Evolutionary conservation across 2,888 invertebrate genomes (phyloP), one percentile per base, ranked within the genome.

Genomic region (Epirrita christyi): DNA sequence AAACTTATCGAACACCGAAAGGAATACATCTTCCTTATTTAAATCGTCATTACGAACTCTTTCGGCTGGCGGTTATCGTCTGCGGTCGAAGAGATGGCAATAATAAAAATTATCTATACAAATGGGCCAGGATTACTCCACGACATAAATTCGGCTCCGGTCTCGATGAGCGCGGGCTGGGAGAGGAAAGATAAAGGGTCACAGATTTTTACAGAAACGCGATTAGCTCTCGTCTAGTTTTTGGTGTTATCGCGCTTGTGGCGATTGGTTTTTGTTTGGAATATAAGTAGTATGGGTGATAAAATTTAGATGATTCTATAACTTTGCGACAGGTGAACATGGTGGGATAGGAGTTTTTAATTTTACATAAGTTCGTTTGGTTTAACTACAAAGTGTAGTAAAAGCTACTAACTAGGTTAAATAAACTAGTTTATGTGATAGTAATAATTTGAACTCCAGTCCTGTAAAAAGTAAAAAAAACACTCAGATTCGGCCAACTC

Each of bases 91-190:
- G 86, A 88, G 90, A 91, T 91, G 89, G 90, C 91, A 92, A 92
- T 92, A 92, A 92, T 92, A 92, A 92, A 92, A 92, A 92, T 92
- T 92, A 92, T 92, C 92, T 91, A 91, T 92, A 92, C 91, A 92
- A 92, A 92, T 91, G 90, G 91, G 85, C 70, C 79, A 72, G 91
- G 91, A 92, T 92, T 92, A 92, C 89, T 88, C 80, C 80, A 71
- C 85, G 88, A 90, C 91, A 92, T 92, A 92, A 92, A 92, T 92
- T 92, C 86, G 87, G 86, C 86, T 88, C 87, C 76, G 84, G 81
- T 83, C 79, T 87, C 90, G 88, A 91, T 89, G 90, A 89, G 84
- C 80, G 81, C 77, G 76, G 71, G 83, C 87, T 86, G 87, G 76
- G 76, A 74, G 75, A 78, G 78, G 64, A 67, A 74, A 86, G 89